Base-by-base conservation (phyloP, 1,140 invertebrate genomes). In the Diachasma alloeum region DNA sequence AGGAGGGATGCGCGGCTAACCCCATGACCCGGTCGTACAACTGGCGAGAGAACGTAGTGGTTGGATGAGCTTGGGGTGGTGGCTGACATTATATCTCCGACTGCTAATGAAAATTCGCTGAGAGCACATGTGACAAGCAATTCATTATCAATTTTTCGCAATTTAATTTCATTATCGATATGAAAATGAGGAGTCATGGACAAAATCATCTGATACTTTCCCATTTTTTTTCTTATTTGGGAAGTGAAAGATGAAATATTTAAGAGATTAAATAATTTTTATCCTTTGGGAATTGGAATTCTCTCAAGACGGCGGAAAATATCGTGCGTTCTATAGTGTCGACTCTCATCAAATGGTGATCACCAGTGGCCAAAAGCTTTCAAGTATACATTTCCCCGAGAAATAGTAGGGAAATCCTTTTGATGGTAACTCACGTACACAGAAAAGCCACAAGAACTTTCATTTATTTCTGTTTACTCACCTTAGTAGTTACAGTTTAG, bases 21-120 rank as follows among this genome's bases (percentile, higher is more conserved):
- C 67, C 74, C 74, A 75, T 75, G 74, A 75, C 74, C 74, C 67
- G 67, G 74, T 75, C 74, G 67, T 75, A 66, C 48, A 22, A 46
- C 68, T 36, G 31, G 31, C 31, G 59, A 15, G 46, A 31, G 66
- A 8, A 5, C 24, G 31, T 2, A 68, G 4, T n/a, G n/a, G 66
- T 63, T 63, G 24, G 59, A 56, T 56, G 48, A 15, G 48, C 6
- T 22, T 8, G n/a, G 19, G 48, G 59, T 63, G 59, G 48, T 9
- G 17, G 53, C 53, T 59, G 8, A 17, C 22, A 63, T 63, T 24
- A 63, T 63, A 63, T 31, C 22, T 63, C 5, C 24, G 4, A 19
- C 59, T 26, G 24, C 19, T 13, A 63, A 63, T 63, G 19, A 63
- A 63, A 31, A 19, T 63, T 63, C 22, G 19, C 48, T 56, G 48